phyloP scores from a whole-genome alignment of 64 coral and sea anemone genomes.

The Anthopleura sola region DNA sequence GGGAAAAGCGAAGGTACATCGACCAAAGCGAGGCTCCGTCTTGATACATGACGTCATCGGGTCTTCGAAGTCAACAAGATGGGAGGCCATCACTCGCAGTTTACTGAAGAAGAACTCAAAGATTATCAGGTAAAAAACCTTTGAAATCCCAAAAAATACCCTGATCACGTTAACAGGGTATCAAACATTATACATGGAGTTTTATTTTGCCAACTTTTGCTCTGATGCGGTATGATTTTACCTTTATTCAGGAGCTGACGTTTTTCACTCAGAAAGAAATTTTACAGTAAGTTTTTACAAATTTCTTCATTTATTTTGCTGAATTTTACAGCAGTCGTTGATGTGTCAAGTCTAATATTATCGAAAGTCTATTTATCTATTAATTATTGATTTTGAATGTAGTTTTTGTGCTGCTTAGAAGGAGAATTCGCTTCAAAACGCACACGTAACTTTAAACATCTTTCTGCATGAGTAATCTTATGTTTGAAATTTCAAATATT shows the following conservation, averaged over 20 bases:
- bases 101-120: constrained; percentile 98
- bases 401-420: background rate
- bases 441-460: background rate
- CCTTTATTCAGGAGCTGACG: constrained; percentile 80
- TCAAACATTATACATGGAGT: background rate
- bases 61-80: constrained; percentile 30
- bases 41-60: constrained; percentile 31
- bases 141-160: background rate
- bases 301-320: background rate
- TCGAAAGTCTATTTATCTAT: background rate
- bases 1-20: background rate
- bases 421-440: background rate
- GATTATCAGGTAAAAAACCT: constrained; percentile 83
- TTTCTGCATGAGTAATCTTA: background rate
- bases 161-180: background rate
- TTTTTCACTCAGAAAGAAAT: constrained; percentile 99
- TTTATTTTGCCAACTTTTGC: background rate
- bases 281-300: constrained; percentile 66
- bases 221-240: background rate
- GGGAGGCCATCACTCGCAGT: constrained; percentile 96
- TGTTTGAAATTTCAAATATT: no score
- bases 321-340: background rate
- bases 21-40: background rate
- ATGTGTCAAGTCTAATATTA: background rate
- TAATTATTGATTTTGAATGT: background rate